Evolutionary conservation across 2,797 vertebrate species (phyloP).

Genomic region (Gila robusta): DNA sequence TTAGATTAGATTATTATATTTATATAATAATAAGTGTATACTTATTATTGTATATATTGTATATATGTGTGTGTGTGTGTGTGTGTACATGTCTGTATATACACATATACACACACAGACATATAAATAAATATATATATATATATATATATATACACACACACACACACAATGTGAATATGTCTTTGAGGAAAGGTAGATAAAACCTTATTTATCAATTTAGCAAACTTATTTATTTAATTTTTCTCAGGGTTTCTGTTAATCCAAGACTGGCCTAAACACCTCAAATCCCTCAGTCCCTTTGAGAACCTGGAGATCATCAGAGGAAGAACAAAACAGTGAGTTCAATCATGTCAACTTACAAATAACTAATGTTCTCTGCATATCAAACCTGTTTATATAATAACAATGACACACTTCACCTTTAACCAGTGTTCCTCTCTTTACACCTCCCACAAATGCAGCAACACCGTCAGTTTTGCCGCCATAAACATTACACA

Average conservation of each 20-base stretch:
- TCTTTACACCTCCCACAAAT: not conserved
- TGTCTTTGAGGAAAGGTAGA: not conserved
- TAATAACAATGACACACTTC: not conserved
- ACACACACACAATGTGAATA: not conserved
- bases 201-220: not conserved
- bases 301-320: slow-evolving; percentile 96
- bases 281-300: slow-evolving; percentile 85
- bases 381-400: not conserved
- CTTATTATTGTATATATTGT: no score
- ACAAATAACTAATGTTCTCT: not conserved
- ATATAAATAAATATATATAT: no score
- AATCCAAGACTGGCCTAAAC: slow-evolving; percentile 89
- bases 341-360: slow-evolving; percentile 64
- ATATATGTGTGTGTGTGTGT: no score
- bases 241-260: slow-evolving; percentile 84
- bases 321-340: slow-evolving; percentile 89
- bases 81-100: no score
- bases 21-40: no score
- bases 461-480: slow-evolving; percentile 65
- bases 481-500: slow-evolving; percentile 67
- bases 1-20: no score
- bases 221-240: not conserved
- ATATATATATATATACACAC: no score
- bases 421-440: not conserved
- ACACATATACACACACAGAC: no score